Evolutionary conservation across 2,113 vertebrate species (phyloP).

Genomic region (Scartelaos histophorus): DNA sequence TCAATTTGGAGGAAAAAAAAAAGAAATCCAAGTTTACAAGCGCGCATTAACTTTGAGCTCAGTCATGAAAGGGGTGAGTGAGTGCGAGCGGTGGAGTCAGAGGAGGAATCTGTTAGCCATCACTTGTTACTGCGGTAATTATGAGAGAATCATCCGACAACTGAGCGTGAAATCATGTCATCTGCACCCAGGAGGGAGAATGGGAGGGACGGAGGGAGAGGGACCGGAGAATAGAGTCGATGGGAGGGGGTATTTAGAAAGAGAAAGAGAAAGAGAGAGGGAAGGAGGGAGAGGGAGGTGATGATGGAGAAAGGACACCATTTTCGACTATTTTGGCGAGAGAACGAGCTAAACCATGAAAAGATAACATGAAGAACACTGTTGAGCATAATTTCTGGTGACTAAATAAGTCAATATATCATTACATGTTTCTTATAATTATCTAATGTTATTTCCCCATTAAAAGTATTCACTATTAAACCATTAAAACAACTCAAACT

Average conservation of each 20-base stretch:
- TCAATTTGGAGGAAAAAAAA: not conserved
- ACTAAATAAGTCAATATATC: too few species aligned
- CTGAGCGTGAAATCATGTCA: slow-evolving; percentile 31
- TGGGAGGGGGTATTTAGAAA: too few species aligned
- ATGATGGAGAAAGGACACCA: not conserved
- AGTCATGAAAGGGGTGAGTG: slow-evolving; percentile 15
- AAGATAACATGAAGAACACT: not conserved
- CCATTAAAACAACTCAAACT: too few species aligned
- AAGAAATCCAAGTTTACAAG: not conserved
- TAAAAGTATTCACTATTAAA: too few species aligned
- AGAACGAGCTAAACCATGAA: not conserved
- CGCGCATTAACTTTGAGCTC: not conserved
- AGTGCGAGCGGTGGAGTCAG: not conserved
- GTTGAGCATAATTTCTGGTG: too few species aligned
- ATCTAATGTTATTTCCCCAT: too few species aligned
- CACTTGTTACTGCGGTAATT: slow-evolving; percentile 24
- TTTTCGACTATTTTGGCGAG: not conserved
- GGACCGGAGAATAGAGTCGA: not conserved
- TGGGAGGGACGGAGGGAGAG: not conserved
- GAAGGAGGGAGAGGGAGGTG: not conserved
- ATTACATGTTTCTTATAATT: too few species aligned
- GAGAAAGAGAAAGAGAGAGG: not conserved
- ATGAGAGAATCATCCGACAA: slow-evolving; percentile 26
- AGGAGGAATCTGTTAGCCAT: slow-evolving; percentile 19
- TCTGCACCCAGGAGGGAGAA: slow-evolving; percentile 2